Evolutionary conservation across 2,113 vertebrate genomes (phyloP).

Genomic region (Benitochromis conjunctus): DNA sequence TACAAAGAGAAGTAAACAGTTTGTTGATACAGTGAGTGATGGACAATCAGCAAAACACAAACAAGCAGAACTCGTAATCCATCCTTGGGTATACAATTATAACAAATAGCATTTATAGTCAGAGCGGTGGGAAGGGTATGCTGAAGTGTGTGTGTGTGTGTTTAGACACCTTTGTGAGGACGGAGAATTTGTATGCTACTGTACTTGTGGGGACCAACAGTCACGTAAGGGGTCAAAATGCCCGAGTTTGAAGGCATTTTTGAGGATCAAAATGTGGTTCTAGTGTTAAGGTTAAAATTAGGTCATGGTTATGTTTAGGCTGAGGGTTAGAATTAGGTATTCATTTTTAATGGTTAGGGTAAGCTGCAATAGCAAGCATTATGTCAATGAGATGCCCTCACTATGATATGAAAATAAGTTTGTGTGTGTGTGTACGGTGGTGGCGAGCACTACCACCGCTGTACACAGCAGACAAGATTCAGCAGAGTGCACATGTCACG

Average conservation of each 20-base stretch:
- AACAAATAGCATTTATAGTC: neutral
- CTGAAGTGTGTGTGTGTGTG: neutral
- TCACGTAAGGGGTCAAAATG: neutral
- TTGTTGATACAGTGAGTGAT: neutral
- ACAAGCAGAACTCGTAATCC: neutral
- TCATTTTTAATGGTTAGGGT: neutral
- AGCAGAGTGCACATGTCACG: neutral
- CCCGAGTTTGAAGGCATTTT: neutral
- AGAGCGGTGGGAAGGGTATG: neutral
- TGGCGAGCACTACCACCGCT: neutral
- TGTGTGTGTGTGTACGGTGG: neutral
- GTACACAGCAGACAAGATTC: neutral
- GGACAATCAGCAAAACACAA: neutral
- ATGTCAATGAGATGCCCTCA: too few species aligned
- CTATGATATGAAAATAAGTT: neutral
- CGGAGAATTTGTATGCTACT: neutral
- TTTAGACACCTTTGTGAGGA: neutral
- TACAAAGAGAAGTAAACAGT: neutral
- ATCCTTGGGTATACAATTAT: neutral
- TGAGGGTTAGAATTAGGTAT: rapidly evolving
- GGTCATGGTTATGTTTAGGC: too few species aligned
- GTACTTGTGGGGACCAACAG: neutral
- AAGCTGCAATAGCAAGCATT: too few species aligned
- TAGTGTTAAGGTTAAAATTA: too few species aligned
- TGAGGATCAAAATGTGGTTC: too few species aligned